Conservation (phyloP, 2,888 invertebrate genomes). For the Sisyra terminalis region DNA sequence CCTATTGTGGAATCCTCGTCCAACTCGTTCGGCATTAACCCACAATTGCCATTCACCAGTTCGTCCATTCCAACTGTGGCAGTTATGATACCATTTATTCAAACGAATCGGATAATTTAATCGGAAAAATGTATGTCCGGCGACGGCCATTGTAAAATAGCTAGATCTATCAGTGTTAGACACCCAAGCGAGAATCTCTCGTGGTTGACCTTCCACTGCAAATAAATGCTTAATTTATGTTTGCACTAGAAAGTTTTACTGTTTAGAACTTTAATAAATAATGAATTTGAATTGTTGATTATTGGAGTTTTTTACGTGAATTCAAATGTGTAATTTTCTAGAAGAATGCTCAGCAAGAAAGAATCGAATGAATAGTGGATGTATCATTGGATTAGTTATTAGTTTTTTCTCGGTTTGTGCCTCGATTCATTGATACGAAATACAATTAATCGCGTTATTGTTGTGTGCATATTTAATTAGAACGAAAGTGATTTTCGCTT, state of each 20-base stretch:
- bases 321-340: too few species aligned
- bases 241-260: neutral
- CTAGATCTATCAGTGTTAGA: conserved; percentile 66
- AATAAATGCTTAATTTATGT: conserved; percentile 12
- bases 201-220: conserved; percentile 53
- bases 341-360: too few species aligned
- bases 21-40: conserved; percentile 72
- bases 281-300: neutral
- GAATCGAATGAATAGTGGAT: neutral
- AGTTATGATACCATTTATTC: conserved; percentile 71
- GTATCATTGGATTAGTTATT: too few species aligned
- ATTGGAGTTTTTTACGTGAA: neutral
- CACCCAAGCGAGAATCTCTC: conserved; percentile 62
- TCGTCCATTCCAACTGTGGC: conserved; percentile 77
- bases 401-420: neutral
- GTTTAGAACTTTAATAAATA: neutral
- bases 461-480: too few species aligned
- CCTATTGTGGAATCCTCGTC: conserved; percentile 72
- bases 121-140: conserved; percentile 68
- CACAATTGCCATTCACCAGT: conserved; percentile 84
- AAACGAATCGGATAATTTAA: conserved; percentile 50
- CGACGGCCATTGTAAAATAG: conserved; percentile 65
- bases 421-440: too few species aligned
- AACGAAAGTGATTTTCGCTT: too few species aligned
- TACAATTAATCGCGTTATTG: too few species aligned